These are phyloP conservation scores for Apistogramma diplotaenia DNA, from an alignment of 2,113 vertebrate species.

Conservation along the genomic window DNA sequence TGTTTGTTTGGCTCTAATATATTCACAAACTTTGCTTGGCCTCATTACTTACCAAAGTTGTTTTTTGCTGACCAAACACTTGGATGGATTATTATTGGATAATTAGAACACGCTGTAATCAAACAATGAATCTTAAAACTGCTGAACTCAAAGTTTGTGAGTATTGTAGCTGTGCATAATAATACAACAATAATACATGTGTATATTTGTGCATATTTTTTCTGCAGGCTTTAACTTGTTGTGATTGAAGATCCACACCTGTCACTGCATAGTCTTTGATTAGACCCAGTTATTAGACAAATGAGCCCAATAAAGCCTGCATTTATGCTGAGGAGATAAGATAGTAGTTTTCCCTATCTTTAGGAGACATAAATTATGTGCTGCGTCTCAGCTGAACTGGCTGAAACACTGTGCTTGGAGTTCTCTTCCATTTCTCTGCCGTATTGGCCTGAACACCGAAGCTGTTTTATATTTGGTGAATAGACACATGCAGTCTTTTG, in stretches of 20 bases:
- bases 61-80: constrained; percentile 63
- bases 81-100: constrained; percentile 57
- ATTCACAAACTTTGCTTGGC: constrained; percentile 28
- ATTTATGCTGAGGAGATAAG: not conserved
- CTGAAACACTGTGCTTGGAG: not conserved
- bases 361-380: not conserved
- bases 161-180: not conserved
- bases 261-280: not conserved
- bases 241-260: not conserved
- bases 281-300: not conserved
- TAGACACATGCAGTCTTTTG: not conserved
- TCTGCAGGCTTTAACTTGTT: not conserved
- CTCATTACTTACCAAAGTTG: constrained; percentile 56
- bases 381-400: not conserved
- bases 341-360: not conserved
- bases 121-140: constrained; percentile 46
- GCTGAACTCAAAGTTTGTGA: constrained; percentile 34
- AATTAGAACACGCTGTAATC: constrained; percentile 53
- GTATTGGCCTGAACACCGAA: not conserved
- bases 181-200: not conserved
- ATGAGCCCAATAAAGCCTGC: not conserved
- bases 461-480: too few relatives aligned
- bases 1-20: constrained; percentile 40
- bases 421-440: not conserved
- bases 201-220: not conserved